These are phyloP conservation scores for Terrapene triunguis DNA, from an alignment of 2,113 vertebrate genomes.

Conservation along the genomic window DNA sequence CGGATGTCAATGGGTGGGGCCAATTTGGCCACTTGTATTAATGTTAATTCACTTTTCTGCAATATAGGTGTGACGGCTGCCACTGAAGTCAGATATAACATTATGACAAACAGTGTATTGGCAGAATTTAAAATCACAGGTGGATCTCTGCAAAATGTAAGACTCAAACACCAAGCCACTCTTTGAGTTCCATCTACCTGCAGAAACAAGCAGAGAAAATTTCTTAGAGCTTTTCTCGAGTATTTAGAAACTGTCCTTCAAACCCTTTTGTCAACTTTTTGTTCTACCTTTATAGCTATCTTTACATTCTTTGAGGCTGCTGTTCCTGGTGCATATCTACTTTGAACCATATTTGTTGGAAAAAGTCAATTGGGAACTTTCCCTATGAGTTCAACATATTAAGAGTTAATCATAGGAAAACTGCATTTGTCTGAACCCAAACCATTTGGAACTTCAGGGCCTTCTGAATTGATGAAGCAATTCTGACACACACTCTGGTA, in stretches of 20 bases:
- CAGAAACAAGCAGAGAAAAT: not conserved
- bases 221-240: not conserved
- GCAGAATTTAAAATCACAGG: not conserved
- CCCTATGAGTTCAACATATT: not conserved
- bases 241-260: not conserved
- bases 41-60: slow-evolving; percentile 3
- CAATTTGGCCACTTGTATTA: not conserved
- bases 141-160: not conserved
- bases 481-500: not conserved
- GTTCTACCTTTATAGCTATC: not conserved
- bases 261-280: not conserved
- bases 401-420: not conserved
- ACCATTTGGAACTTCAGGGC: not conserved
- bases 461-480: not conserved
- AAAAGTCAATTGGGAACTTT: not conserved
- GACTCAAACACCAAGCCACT: not conserved
- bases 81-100: slow-evolving; percentile 26
- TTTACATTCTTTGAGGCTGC: not conserved
- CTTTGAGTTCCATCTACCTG: not conserved
- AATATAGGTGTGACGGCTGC: not conserved
- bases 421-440: not conserved
- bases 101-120: not conserved
- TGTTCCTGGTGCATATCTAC: not conserved
- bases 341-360: not conserved
- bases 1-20: not conserved